Evolutionary conservation across 2,888 invertebrate species (phyloP).

Genomic region (Automeris io): DNA sequence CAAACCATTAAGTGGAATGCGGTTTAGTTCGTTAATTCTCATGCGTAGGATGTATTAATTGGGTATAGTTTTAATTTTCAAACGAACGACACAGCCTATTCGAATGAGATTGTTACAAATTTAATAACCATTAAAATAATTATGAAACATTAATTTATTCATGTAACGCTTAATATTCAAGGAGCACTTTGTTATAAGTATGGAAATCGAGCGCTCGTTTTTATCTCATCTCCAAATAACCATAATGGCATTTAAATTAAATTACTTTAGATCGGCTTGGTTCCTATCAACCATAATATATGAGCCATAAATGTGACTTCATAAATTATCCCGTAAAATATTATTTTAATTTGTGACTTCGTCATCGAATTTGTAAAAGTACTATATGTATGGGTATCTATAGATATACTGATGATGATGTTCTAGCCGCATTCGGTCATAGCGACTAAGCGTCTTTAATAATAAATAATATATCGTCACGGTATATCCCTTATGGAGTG

Average conservation of each 20-base stretch:
- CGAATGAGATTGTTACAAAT: conserved; percentile 38
- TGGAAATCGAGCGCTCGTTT: conserved; percentile 1
- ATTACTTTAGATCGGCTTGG: not conserved
- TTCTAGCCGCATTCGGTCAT: no score
- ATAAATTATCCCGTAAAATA: not conserved
- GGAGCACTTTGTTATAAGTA: conserved; percentile 6
- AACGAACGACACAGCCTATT: conserved; percentile 36
- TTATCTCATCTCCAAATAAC: conserved; percentile 4
- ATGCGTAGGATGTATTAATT: conserved; percentile 59
- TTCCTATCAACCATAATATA: not conserved
- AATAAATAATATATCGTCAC: no score
- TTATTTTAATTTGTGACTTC: not conserved
- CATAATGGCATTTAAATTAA: conserved; percentile 5
- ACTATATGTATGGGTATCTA: no score
- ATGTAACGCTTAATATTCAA: conserved; percentile 13
- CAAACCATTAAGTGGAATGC: conserved; percentile 17
- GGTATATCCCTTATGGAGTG: no score
- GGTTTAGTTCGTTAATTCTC: conserved; percentile 29
- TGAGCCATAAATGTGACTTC: not conserved
- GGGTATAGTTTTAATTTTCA: conserved; percentile 45
- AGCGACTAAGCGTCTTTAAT: no score
- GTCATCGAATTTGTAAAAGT: not conserved
- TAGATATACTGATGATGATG: no score
- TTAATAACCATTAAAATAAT: conserved; percentile 30
- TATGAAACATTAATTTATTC: conserved; percentile 31